Conservation (phyloP, 2,797 vertebrate species). For the Sebastes dallii region DNA sequence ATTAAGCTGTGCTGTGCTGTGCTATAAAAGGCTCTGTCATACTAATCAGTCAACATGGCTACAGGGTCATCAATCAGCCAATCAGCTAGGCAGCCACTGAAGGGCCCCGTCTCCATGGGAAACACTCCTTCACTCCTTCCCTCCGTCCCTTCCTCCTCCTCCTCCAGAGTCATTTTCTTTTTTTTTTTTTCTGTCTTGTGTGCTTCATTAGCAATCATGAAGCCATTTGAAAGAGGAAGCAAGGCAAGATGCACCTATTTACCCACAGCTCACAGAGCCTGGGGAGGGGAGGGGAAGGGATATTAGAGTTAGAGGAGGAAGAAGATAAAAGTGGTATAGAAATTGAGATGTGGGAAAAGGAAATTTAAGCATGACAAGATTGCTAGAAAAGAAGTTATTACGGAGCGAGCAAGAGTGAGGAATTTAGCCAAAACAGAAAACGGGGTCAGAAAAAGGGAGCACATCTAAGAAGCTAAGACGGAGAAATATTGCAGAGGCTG, state of each 20-base stretch:
- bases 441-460: neutral
- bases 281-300: neutral
- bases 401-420: neutral
- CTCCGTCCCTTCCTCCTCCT: conserved; percentile 23
- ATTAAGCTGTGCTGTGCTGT: neutral
- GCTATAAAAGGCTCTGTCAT: conserved; percentile 56
- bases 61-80: conserved; percentile 67
- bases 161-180: conserved; percentile 24
- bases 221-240: conserved; percentile 70
- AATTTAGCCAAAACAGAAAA: conserved; percentile 7
- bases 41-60: conserved; percentile 56
- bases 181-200: conserved; percentile 18
- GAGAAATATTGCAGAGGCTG: neutral
- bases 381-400: conserved; percentile 15
- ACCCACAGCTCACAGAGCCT: conserved; percentile 49
- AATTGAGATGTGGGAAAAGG: conserved; percentile 14
- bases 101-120: conserved; percentile 61
- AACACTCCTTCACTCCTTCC: conserved; percentile 52
- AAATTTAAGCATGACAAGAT: neutral
- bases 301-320: neutral
- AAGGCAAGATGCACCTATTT: conserved; percentile 56
- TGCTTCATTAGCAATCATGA: conserved; percentile 74
- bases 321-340: conserved; percentile 2
- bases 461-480: neutral
- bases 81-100: conserved; percentile 52